Conservation (phyloP, 2,797 vertebrate species). For the Bucorvus abyssinicus region DNA sequence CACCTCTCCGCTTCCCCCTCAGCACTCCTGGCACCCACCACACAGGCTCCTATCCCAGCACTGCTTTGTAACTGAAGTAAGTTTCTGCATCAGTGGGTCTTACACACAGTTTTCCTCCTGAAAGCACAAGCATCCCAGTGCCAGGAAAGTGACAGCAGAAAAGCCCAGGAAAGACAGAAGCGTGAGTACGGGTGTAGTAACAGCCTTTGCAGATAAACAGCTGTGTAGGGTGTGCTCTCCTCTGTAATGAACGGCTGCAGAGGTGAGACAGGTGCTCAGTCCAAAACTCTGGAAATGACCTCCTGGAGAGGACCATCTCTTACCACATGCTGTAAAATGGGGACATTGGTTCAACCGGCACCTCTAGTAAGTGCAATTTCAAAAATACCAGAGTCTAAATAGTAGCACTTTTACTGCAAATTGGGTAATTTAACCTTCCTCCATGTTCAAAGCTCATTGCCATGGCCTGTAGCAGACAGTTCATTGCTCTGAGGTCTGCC, state of each 20-base stretch:
- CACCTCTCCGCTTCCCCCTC: rapidly evolving
- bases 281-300: neutral
- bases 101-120: neutral
- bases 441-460: neutral
- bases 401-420: neutral
- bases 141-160: neutral
- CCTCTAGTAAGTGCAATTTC: neutral
- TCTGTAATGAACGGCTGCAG: neutral
- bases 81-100: neutral
- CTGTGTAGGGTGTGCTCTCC: neutral
- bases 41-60: neutral
- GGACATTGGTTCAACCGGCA: neutral
- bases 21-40: neutral
- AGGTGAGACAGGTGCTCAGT: neutral
- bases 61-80: neutral
- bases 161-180: neutral
- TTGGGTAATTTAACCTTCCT: neutral
- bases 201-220: neutral
- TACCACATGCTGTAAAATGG: neutral
- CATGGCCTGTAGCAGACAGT: neutral
- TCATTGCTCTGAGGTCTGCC: neutral
- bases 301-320: neutral
- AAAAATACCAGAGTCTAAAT: neutral
- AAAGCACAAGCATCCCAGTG: neutral
- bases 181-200: neutral